Base-by-base conservation (phyloP, 2,113 vertebrate species). In the Mugil cephalus region DNA sequence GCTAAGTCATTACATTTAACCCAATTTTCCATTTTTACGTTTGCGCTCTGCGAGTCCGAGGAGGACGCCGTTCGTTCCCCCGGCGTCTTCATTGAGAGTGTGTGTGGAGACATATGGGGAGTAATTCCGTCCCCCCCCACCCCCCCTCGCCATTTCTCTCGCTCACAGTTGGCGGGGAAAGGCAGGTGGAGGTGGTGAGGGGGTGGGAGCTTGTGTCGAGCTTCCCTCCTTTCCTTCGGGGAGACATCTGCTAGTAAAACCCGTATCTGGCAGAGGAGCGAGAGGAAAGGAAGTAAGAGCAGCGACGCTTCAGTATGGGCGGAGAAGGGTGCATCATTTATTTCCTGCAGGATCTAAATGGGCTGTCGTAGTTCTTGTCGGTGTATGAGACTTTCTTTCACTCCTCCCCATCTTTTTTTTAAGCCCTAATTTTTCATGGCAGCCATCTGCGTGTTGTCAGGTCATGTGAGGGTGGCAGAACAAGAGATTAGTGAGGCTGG, bases 381-480 rank as follows among this genome's bases (percentile, higher is more conserved):
- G 24, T 59, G 48, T 53, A 17, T 48, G 48, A 35, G 24, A 72
- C 38, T 64, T 62, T 68, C 38, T 77, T 80, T 78, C 67, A 51
- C 63, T 72, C 48, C 14, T 64, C 19, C 8, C 70, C 72, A 74
- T 81, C 71, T 30, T 30, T 73, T 80, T 59, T 66, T 46, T 34
- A n/a, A 56, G 54, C 17, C 55, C 36, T 74, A 69, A 66, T 90
- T 71, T 87, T 74, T 88, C 50, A 83, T 72, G 72, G 74, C 77
- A 70, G 71, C 69, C 52, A 56, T 89, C 82, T 86, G 74, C 52
- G 9, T 66, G 72, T 74, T 80, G 85, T 80, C 76, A 83, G 77
- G 74, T 60, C 47, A 46, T 18, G 63, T 30, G 54, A 66, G 34
- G 17, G 52, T 43, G 69, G 60, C 66, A 79, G 74, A 8, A 58